Conservation (phyloP, 1,140 invertebrate species). For the Aleiodes sp. region DNA sequence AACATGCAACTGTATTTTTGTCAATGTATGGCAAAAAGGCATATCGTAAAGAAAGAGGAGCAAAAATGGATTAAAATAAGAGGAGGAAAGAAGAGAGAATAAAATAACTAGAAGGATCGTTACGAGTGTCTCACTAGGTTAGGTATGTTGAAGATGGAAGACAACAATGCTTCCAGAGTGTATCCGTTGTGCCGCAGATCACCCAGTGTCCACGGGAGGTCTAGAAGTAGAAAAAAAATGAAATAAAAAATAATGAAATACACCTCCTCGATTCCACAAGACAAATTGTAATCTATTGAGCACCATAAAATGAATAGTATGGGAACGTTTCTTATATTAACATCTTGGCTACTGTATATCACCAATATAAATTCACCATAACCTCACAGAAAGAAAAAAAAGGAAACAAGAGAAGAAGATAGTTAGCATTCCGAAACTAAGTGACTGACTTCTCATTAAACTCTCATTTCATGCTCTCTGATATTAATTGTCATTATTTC, state of each 20-base stretch:
- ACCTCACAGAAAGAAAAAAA: no score
- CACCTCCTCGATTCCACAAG: conserved; percentile 47
- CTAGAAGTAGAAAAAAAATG: conserved; percentile 16
- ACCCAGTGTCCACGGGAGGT: conserved; percentile 36
- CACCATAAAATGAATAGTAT: conserved; percentile 51
- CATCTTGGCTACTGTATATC: neutral
- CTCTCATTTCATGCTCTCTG: neutral
- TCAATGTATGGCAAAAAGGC: no score
- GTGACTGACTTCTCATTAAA: neutral
- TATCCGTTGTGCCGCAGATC: conserved; percentile 37
- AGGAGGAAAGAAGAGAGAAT: neutral
- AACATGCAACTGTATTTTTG: no score
- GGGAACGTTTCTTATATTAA: neutral
- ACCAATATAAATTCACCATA: neutral
- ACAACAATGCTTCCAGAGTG: conserved; percentile 23
- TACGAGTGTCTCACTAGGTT: neutral
- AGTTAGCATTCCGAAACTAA: no score
- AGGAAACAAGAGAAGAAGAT: no score
- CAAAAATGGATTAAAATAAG: neutral
- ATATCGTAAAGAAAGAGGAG: no score
- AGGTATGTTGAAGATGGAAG: conserved; percentile 18
- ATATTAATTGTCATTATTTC: neutral
- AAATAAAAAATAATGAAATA: conserved; percentile 27
- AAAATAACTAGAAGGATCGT: neutral
- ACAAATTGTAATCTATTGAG: conserved; percentile 65